These are phyloP conservation scores for Hemichromis elongatus DNA, from an alignment of 2,113 vertebrate species.

Conservation along the genomic window DNA sequence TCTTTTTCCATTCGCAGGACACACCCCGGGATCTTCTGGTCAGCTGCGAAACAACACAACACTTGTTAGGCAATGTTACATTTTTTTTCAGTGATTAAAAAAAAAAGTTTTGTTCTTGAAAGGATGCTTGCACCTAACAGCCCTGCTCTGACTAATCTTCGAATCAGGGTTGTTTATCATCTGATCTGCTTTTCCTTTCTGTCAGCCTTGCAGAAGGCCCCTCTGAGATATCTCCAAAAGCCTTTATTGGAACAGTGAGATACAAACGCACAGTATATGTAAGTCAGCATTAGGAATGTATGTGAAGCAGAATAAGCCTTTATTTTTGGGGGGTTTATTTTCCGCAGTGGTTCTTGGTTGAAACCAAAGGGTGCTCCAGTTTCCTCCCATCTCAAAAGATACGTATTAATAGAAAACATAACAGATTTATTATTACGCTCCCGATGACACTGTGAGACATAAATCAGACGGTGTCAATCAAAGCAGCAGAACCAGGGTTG, in stretches of 20 bases:
- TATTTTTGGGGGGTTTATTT: background rate
- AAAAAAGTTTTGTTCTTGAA: background rate
- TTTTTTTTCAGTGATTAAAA: conserved; percentile 16
- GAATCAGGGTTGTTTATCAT: background rate
- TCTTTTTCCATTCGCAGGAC: conserved; percentile 58
- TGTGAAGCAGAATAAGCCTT: background rate
- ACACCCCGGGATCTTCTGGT: conserved; percentile 54
- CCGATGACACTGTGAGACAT: background rate
- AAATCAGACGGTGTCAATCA: background rate
- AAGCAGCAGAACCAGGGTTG: background rate
- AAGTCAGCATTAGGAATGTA: background rate
- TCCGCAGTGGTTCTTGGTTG: background rate
- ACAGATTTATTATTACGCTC: background rate
- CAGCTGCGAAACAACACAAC: conserved; percentile 39
- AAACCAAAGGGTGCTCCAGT: background rate
- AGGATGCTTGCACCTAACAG: background rate
- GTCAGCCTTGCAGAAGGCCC: background rate
- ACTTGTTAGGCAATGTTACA: conserved; percentile 12
- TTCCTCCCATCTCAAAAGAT: background rate
- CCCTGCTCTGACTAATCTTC: background rate
- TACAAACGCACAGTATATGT: background rate
- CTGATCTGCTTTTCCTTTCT: background rate
- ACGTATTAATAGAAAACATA: background rate
- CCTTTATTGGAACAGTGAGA: background rate
- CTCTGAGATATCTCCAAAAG: background rate